A percentile compares a stretch with the other conserved stretches of the same genome.
These are phyloP conservation scores for Platynereis dumerilii DNA, from an alignment of 2,888 invertebrate species.

Conservation along the genomic window DNA sequence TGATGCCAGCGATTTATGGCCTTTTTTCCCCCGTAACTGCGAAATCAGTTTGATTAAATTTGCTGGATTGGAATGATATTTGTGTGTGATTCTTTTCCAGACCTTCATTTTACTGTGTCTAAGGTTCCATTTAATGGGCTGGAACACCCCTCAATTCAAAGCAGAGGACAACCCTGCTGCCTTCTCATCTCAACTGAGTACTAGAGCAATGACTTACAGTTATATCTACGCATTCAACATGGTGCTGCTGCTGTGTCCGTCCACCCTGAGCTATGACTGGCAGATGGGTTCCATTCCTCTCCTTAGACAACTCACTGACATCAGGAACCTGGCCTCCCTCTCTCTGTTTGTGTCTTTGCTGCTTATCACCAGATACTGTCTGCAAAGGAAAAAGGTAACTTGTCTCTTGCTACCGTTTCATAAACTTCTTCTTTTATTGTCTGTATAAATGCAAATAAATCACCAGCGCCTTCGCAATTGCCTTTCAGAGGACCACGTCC, in stretches of 20 bases:
- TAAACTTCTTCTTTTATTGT: too few relatives aligned
- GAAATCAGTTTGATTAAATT: too few relatives aligned
- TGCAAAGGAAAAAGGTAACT: too few relatives aligned
- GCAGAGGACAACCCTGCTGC: conserved; percentile 22
- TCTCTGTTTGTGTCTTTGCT: conserved; percentile 64
- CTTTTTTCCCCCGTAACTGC: not conserved
- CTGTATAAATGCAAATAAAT: too few relatives aligned
- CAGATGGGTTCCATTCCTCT: conserved; percentile 87
- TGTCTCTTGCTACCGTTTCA: too few relatives aligned
- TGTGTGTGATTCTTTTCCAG: conserved; percentile 3
- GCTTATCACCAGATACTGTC: too few relatives aligned
- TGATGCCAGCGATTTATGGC: not conserved
- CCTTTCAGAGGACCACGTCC: too few relatives aligned
- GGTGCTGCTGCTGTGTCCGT: conserved; percentile 82
- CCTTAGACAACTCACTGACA: conserved; percentile 75
- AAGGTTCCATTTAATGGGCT: conserved; percentile 2
- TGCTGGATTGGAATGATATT: too few relatives aligned
- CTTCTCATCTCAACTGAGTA: not conserved
- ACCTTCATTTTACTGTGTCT: conserved; percentile 7
- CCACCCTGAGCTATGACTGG: conserved; percentile 85
- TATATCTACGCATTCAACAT: conserved; percentile 84
- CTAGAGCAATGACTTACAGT: conserved; percentile 75
- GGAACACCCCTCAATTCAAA: conserved; percentile 9
- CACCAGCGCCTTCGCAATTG: too few relatives aligned
- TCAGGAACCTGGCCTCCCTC: conserved; percentile 76